Conservation (phyloP, 2,888 invertebrate genomes). For the Neuroscelio doddi region DNA sequence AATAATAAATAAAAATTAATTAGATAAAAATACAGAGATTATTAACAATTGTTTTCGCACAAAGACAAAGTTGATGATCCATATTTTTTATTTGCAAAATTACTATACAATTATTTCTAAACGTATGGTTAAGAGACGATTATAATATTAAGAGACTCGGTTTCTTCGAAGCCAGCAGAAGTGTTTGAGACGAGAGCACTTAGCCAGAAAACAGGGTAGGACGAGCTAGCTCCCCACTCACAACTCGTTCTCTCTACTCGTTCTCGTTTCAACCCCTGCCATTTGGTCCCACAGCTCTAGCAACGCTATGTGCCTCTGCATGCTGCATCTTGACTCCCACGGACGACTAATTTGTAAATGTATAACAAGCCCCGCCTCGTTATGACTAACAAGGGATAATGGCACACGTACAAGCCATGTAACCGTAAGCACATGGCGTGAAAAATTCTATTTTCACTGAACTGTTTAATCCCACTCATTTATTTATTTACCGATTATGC, state of each 20-base stretch:
- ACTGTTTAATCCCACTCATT: constrained; percentile 44
- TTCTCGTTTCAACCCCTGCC: constrained; percentile 27
- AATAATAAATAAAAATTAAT: too few species aligned
- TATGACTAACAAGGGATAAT: constrained; percentile 69
- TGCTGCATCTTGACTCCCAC: constrained; percentile 27
- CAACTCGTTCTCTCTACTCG: constrained; percentile 1
- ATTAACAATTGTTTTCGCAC: too few species aligned
- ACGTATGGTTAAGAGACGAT: constrained; percentile 9
- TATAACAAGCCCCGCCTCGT: constrained; percentile 55
- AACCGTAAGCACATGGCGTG: constrained; percentile 46
- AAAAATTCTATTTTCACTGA: constrained; percentile 42
- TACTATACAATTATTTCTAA: too few species aligned
- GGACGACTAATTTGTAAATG: constrained; percentile 42
- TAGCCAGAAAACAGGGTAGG: constrained; percentile 10
- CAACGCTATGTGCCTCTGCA: constrained; percentile 21
- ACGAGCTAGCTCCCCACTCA: not conserved
- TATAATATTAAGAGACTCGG: constrained; percentile 6
- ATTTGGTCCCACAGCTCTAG: too few species aligned
- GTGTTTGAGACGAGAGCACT: constrained; percentile 17
- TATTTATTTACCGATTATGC: constrained; percentile 34
- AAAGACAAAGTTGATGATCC: too few species aligned
- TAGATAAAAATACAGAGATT: too few species aligned
- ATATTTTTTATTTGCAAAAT: too few species aligned
- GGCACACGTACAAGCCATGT: constrained; percentile 56
- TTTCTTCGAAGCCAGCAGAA: constrained; percentile 13